Evolutionary conservation across 2,113 vertebrate species (phyloP), one percentile per base, ranked within the genome.

Genomic region (Corythaixoides concolor): DNA sequence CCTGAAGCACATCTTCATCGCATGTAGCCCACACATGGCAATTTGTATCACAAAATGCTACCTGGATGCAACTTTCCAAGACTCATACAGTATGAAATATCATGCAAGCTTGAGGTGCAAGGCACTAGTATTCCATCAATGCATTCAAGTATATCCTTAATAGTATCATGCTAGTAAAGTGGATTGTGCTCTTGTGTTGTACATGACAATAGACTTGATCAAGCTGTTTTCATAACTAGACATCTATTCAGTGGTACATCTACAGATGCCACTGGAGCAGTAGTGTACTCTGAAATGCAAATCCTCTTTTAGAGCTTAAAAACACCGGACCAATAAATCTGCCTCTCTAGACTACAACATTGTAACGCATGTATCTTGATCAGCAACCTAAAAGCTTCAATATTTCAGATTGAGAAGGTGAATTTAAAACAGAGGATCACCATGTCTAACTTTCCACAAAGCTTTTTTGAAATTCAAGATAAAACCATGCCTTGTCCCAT

Each of bases 1-100:
- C 33, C 63, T 10, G 20, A 43, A 53, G 5, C 11, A 7, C 4
- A 1, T 11, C 37, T 11, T 22, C 37, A 30, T 23, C 55, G 6
- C 2, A 1, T 1, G 0, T 22, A 45, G 8, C 13, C 6, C 35
- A 41, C 37, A 30, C 4, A 6, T 2, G 16, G 8, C 17, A 14
- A 13, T 17, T 17, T 43, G 6, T 3, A 18, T 15, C 18, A 45
- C 22, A 55, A 45, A 82, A 58, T 4, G 6, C 62, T 18, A 8
- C 26, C 79, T 22, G 56, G 12, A 3, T 8, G 3, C 19, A 16
- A 4, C 6, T 79, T 50, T 20, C 24, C 19, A 35, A 15, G 19
- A 4, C 12, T 63, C 12, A 30, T 6, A 13, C 2, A 1, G 0
- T 4, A 1, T 6, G 27, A 23, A 37, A 24, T 3, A 3, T 11